phyloP scores from a whole-genome alignment of 2,888 invertebrate species.

The Hofmannophila pseudospretella region DNA sequence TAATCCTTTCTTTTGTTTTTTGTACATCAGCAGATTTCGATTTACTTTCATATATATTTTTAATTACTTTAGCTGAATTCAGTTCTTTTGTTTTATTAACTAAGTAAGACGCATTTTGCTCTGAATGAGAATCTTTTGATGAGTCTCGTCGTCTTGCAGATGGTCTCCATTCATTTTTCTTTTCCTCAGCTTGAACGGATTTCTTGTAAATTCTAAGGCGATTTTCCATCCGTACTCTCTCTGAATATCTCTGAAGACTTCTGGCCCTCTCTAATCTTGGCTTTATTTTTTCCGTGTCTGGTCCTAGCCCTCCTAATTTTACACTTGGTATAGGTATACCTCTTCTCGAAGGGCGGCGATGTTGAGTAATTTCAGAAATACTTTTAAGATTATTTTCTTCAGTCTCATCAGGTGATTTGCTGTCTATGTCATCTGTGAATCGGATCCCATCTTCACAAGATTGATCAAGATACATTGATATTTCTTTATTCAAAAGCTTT shows the following conservation, averaged over 20 bases:
- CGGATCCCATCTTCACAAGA: conserved; percentile 35
- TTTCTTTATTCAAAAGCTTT: conserved; percentile 46
- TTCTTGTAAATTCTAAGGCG: conserved; percentile 62
- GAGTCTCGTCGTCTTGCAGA: conserved; percentile 23
- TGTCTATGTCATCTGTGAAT: conserved; percentile 3
- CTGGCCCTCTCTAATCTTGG: conserved; percentile 65
- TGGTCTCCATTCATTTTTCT: conserved; percentile 32
- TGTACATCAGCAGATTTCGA: conserved; percentile 41
- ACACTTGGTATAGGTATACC: conserved; percentile 43
- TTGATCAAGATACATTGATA: conserved; percentile 37
- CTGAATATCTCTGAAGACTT: conserved; percentile 68
- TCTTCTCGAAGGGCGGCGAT: conserved; percentile 37
- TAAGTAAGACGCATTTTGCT: conserved; percentile 40
- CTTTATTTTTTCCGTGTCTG: conserved; percentile 60
- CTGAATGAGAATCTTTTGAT: conserved; percentile 20
- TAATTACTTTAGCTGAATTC: conserved; percentile 19
- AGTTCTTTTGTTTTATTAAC: conserved; percentile 46
- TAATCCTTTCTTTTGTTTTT: conserved; percentile 21
- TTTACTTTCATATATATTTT: conserved; percentile 29
- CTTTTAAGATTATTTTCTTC: conserved; percentile 48
- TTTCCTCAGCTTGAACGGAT: conserved; percentile 39
- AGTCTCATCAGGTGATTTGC: conserved; percentile 28
- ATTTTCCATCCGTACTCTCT: conserved; percentile 68
- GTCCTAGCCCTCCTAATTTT: conserved; percentile 62
- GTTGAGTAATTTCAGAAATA: conserved; percentile 56